These are phyloP conservation scores for Microctonus hyperodae DNA, from an alignment of 2,888 invertebrate species.

Conservation along the genomic window DNA sequence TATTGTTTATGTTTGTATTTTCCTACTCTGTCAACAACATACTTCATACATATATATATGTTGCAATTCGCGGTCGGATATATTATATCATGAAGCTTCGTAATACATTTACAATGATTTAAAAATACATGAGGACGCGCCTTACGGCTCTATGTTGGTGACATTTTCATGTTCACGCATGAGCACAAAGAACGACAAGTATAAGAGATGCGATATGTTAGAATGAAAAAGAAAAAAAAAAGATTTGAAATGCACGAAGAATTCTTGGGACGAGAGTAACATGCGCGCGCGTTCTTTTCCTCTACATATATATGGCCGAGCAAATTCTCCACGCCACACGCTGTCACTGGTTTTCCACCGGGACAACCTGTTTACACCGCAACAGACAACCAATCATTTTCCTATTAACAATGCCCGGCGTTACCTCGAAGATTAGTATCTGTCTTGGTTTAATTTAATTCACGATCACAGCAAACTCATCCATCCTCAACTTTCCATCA, in stretches of 20 bases:
- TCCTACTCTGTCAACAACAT: too few species aligned
- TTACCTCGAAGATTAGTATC: slow-evolving; percentile 52
- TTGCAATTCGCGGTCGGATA: neutral
- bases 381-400: slow-evolving; percentile 49
- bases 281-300: slow-evolving; percentile 13
- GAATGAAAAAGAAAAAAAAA: slow-evolving; percentile 25
- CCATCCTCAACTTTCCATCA: slow-evolving; percentile 9
- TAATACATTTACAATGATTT: too few species aligned
- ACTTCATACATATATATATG: too few species aligned
- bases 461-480: slow-evolving; percentile 20
- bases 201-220: neutral
- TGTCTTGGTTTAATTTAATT: slow-evolving; percentile 30
- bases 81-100: too few species aligned
- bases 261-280: slow-evolving; percentile 39
- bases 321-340: slow-evolving; percentile 19
- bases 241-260: slow-evolving; percentile 36
- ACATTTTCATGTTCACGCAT: slow-evolving; percentile 41
- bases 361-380: slow-evolving; percentile 56
- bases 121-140: neutral
- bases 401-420: slow-evolving; percentile 55
- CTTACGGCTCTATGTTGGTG: slow-evolving; percentile 12
- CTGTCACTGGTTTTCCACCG: slow-evolving; percentile 32
- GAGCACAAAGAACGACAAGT: neutral
- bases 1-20: too few species aligned
- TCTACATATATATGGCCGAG: slow-evolving; percentile 14